phyloP scores from a whole-genome alignment of 2,113 vertebrate genomes.

The Formicarius rufipectus region DNA sequence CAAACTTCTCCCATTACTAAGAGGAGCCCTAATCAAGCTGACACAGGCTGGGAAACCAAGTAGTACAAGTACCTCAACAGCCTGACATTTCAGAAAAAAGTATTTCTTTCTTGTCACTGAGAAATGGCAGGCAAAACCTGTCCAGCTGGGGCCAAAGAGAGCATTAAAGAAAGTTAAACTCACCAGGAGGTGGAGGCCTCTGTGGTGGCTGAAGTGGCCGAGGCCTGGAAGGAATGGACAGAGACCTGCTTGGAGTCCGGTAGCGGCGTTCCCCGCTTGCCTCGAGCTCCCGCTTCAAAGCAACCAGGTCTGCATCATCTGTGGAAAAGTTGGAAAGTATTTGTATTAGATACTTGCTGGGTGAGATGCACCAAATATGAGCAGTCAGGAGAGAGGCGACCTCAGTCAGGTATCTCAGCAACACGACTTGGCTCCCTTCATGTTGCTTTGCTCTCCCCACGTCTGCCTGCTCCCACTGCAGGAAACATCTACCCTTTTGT shows the following conservation, averaged over 20 bases:
- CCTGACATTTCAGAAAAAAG: background rate
- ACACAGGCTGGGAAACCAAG: background rate
- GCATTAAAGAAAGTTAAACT: background rate
- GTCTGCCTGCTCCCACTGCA: background rate
- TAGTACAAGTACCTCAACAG: background rate
- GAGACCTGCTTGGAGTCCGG: constrained; percentile 72
- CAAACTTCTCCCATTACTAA: background rate
- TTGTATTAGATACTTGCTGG: background rate
- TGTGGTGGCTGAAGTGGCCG: constrained; percentile 74
- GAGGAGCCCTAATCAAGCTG: background rate
- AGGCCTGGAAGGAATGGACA: constrained; percentile 76
- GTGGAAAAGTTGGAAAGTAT: background rate
- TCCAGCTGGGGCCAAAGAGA: background rate
- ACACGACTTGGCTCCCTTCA: accelerated
- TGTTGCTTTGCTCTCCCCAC: background rate
- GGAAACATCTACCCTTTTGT: background rate
- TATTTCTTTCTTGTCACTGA: background rate
- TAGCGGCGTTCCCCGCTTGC: constrained; percentile 37
- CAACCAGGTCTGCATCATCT: constrained; percentile 69
- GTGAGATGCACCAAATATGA: background rate
- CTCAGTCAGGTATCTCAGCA: background rate
- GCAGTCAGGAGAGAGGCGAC: background rate
- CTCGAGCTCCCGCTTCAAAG: constrained; percentile 69
- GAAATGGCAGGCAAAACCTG: background rate
- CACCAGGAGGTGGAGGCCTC: constrained; percentile 81